These are phyloP conservation scores for Stomatorhinus ivindoensis DNA, from an alignment of 2,113 vertebrate genomes.

Conservation along the genomic window DNA sequence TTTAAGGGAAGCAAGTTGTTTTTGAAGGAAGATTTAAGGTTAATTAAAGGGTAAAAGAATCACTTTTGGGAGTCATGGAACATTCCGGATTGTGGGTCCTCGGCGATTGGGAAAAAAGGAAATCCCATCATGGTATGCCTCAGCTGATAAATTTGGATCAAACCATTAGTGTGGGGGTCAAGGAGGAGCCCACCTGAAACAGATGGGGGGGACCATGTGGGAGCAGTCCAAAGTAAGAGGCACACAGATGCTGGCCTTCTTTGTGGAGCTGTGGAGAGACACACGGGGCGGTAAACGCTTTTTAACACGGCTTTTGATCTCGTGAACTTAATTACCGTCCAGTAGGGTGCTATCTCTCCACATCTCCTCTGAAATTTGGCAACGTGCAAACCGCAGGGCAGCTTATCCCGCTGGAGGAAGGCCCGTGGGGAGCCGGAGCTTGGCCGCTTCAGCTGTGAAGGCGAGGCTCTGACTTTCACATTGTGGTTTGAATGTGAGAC, in stretches of 20 bases:
- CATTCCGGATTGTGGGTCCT: not conserved
- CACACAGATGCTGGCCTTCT: not conserved
- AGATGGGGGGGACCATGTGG: too few relatives aligned
- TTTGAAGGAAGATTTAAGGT: not conserved
- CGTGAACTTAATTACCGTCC: not conserved
- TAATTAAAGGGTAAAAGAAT: not conserved
- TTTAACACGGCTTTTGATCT: not conserved
- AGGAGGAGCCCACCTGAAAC: not conserved
- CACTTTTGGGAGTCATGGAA: not conserved
- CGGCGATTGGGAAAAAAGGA: not conserved
- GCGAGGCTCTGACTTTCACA: not conserved
- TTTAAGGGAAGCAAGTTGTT: not conserved
- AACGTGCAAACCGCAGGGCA: not conserved
- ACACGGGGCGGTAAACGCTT: not conserved
- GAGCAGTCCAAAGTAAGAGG: not conserved
- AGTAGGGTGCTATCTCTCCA: not conserved
- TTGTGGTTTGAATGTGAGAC: conserved; percentile 1
- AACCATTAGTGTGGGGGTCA: not conserved
- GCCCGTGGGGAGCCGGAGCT: not conserved
- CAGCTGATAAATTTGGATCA: not conserved
- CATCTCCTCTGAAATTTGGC: conserved; percentile 7
- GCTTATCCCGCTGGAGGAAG: not conserved
- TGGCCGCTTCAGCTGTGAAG: not conserved
- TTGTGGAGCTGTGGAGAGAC: not conserved
- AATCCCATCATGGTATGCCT: not conserved